phyloP scores from a whole-genome alignment of 2,888 invertebrate genomes.

The Tinea semifulvella region DNA sequence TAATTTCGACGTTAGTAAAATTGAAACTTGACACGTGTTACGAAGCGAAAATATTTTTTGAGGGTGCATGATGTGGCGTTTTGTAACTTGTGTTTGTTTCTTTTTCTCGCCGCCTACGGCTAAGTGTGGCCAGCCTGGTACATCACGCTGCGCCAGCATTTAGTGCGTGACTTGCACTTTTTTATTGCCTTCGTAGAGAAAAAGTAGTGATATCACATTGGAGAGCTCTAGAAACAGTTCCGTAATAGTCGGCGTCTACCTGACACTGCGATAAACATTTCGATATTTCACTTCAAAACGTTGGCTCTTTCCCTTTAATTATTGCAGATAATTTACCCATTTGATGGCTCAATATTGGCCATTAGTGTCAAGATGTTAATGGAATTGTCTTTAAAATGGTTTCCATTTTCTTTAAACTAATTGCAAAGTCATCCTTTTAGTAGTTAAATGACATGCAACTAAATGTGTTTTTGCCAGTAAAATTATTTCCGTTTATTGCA shows the following conservation, averaged over 20 bases:
- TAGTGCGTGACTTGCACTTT: constrained; percentile 44
- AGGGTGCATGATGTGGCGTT: constrained; percentile 60
- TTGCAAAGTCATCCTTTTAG: constrained; percentile 2
- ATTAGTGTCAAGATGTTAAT: constrained; percentile 42
- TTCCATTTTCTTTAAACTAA: constrained; percentile 10
- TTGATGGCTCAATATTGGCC: constrained; percentile 20
- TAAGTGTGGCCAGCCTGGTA: constrained; percentile 13
- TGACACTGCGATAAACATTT: not conserved
- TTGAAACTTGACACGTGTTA: constrained; percentile 66
- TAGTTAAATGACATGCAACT: not conserved
- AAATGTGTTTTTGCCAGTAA: not conserved
- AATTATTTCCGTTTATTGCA: not conserved
- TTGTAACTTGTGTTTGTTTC: constrained; percentile 57
- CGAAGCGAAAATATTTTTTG: constrained; percentile 59
- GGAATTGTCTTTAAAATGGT: constrained; percentile 29
- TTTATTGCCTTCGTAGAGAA: constrained; percentile 61
- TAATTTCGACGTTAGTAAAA: constrained; percentile 62
- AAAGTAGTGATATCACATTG: constrained; percentile 26
- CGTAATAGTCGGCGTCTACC: constrained; percentile 3
- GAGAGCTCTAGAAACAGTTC: not conserved
- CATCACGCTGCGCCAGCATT: constrained; percentile 21
- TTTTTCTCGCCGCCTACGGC: constrained; percentile 14
- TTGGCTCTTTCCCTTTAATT: constrained; percentile 22
- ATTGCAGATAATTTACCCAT: constrained; percentile 45
- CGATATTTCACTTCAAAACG: not conserved